Evolutionary conservation across 2,113 vertebrate genomes (phyloP).

Genomic region (Coptodon bakossiorum): DNA sequence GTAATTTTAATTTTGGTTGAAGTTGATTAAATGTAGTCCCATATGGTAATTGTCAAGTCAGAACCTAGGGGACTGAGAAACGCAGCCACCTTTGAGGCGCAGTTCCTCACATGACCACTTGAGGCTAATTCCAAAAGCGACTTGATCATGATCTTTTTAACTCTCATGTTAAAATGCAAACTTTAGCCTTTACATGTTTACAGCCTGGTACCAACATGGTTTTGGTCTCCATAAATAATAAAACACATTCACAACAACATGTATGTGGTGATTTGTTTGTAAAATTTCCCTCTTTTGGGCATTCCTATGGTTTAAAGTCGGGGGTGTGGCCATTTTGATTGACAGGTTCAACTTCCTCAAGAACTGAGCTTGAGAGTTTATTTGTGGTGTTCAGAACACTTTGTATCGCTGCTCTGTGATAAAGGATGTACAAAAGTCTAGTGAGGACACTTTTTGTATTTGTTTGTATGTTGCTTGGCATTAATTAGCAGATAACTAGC

Average conservation of each 20-base stretch:
- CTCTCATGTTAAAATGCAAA: neutral
- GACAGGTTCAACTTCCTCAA: neutral
- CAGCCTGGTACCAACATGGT: neutral
- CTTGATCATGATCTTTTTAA: neutral
- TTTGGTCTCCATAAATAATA: neutral
- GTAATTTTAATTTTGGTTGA: neutral
- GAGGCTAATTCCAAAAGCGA: neutral
- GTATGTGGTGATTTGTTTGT: neutral
- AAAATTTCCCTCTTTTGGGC: neutral
- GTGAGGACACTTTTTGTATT: neutral
- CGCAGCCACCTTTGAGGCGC: neutral
- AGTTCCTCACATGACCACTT: neutral
- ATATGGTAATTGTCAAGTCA: neutral
- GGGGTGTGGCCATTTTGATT: neutral
- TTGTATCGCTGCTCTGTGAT: neutral
- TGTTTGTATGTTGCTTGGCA: neutral
- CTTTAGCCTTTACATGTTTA: neutral
- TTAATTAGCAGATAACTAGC: neutral
- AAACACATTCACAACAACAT: neutral
- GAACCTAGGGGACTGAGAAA: rapidly evolving
- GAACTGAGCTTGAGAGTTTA: neutral
- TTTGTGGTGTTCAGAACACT: neutral
- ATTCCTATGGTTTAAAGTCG: neutral
- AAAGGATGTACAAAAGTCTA: rapidly evolving
- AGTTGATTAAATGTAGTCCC: neutral